Evolutionary conservation across 1,140 invertebrate species (phyloP), one percentile per base, ranked within the genome.

Genomic region (Popillia japonica): DNA sequence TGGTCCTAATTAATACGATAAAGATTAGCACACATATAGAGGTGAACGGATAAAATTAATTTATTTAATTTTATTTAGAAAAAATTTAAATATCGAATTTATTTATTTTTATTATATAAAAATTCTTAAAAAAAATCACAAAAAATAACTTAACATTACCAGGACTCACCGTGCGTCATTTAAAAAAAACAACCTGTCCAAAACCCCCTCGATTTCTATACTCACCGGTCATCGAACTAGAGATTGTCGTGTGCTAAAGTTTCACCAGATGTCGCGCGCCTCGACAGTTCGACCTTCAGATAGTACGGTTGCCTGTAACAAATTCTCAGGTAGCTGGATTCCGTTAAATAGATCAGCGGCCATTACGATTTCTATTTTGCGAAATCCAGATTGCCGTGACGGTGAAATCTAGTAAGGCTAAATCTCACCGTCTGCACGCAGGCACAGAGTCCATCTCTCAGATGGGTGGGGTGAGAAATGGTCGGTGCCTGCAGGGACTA

Each of bases 1-100:
- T 97, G 95, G 89, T 97, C 95, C 94, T 96, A 90, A 79, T 83
- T 85, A 55, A n/a, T 55, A 55, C 6, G 4, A 4, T 34, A 2
- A 34, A 4, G 27, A 34, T 34, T 34, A 34, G 27, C 27, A 34
- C 27, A 34, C 27, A 34, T 2, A 34, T 34, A 34, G 4, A 34
- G 27, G 27, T 34, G 27, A 4, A 34, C n/a, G n/a, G n/a, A n/a
- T n/a, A 34, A 34, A 34, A 34, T 34, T 34, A 34, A 34, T 34
- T 34, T 34, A 34, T 34, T 34, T 34, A 34, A 34, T 34, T 34
- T 4, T 34, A 34, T 34, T 34, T 34, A 4, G 27, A 34, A 34
- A 34, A 34, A 34, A 34, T 34, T 34, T 34, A 34, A 34, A 34
- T 34, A 34, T 34, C 27, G 2, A 34, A 2, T 34, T 34, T 34